Conservation (phyloP, 2,797 vertebrate species). For the Toxotes lorentzi region DNA sequence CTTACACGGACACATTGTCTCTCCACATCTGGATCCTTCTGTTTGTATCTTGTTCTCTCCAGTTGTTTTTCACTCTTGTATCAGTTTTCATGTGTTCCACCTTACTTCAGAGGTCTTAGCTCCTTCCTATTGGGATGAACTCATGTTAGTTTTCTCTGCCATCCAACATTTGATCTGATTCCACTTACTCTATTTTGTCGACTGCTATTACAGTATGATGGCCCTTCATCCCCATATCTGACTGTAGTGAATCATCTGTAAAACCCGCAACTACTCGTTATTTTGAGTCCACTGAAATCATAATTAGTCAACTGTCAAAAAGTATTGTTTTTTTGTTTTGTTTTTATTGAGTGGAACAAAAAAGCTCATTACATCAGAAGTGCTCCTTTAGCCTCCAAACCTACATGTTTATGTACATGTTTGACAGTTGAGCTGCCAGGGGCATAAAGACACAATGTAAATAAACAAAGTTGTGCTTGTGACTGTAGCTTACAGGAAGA, state of each 20-base stretch:
- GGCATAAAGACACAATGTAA: not conserved
- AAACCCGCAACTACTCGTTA: not conserved
- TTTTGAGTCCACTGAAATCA: not conserved
- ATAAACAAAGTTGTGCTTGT: not conserved
- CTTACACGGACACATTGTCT: constrained; percentile 44
- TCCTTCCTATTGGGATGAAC: not conserved
- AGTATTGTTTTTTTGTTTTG: not conserved
- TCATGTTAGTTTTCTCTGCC: not conserved
- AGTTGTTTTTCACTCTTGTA: constrained; percentile 10
- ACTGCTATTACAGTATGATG: not conserved
- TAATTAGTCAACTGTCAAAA: not conserved
- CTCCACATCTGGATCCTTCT: constrained; percentile 18
- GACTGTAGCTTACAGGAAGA: not conserved
- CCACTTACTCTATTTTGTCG: not conserved
- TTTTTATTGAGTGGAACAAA: not conserved
- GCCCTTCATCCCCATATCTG: not conserved
- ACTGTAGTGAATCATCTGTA: not conserved
- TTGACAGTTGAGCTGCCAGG: not conserved
- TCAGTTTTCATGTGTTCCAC: constrained; percentile 15
- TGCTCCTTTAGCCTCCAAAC: not conserved
- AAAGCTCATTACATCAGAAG: not conserved
- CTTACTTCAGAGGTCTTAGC: not conserved
- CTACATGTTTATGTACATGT: not conserved
- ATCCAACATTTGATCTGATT: not conserved
- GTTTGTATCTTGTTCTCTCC: not conserved